These are phyloP conservation scores for Orchestes rusci DNA, from an alignment of 2,888 invertebrate genomes.

Conservation along the genomic window DNA sequence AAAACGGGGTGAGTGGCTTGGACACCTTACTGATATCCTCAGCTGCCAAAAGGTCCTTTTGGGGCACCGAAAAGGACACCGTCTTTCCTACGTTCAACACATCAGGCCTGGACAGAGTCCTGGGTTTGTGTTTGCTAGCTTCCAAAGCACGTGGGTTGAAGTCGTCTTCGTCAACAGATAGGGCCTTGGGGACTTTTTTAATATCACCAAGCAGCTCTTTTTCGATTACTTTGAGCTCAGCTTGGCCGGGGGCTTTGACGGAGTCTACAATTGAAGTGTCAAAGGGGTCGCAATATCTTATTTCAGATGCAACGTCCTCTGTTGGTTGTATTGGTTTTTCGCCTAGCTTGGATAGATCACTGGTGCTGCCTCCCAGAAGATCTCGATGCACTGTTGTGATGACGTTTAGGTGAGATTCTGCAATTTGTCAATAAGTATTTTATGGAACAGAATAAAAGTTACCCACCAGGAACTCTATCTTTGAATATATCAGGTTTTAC, in stretches of 20 bases:
- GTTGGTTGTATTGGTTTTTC: conserved; percentile 61
- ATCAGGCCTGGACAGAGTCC: conserved; percentile 57
- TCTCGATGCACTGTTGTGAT: conserved; percentile 51
- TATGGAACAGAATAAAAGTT: too few species aligned
- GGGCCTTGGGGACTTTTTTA: conserved; percentile 35
- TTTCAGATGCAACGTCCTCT: conserved; percentile 47
- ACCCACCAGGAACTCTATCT: conserved; percentile 35
- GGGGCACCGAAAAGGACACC: conserved; percentile 55
- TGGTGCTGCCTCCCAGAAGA: conserved; percentile 67
- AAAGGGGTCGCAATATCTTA: conserved; percentile 72
- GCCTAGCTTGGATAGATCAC: conserved; percentile 62
- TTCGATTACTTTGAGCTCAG: conserved; percentile 72
- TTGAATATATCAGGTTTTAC: conserved; percentile 45
- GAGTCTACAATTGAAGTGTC: conserved; percentile 73
- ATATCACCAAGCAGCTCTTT: conserved; percentile 61
- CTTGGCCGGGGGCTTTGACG: conserved; percentile 66
- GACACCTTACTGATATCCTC: conserved; percentile 43
- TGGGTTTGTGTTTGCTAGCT: conserved; percentile 28
- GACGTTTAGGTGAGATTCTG: conserved; percentile 24
- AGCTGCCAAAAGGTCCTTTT: conserved; percentile 48
- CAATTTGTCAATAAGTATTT: too few species aligned
- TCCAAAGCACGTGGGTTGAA: conserved; percentile 74
- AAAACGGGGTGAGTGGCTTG: conserved; percentile 78
- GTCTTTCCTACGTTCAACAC: conserved; percentile 46
- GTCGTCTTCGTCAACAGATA: conserved; percentile 58